Evolutionary conservation across 2,113 vertebrate genomes (phyloP).

Genomic region (Cygnus buccinator): DNA sequence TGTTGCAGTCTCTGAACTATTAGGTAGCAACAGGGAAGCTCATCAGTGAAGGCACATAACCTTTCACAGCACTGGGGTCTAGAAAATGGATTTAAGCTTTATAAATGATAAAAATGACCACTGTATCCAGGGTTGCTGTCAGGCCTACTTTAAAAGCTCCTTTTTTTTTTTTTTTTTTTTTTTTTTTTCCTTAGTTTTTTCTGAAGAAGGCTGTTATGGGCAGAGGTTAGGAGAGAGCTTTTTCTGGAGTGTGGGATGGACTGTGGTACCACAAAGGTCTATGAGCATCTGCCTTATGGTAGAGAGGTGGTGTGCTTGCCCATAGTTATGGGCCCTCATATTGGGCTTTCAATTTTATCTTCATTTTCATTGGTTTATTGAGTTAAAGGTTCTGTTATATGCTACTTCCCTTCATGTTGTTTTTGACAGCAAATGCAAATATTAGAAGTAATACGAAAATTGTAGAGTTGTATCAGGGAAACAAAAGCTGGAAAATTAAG

Average conservation of each 20-base stretch:
- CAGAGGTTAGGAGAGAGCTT: not conserved
- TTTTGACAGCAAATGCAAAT: not conserved
- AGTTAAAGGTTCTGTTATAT: not conserved
- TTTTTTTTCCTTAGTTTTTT: not conserved
- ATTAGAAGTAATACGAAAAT: not conserved
- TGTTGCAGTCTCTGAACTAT: not conserved
- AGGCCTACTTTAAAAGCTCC: not conserved
- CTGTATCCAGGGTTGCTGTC: not conserved
- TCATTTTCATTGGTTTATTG: not conserved
- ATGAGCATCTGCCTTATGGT: not conserved
- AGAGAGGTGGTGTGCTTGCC: not conserved
- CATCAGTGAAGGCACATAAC: not conserved
- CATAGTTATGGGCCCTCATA: not conserved
- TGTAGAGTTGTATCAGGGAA: not conserved
- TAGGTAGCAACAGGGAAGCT: not conserved
- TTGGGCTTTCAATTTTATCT: not conserved
- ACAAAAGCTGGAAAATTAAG: not conserved
- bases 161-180: no score
- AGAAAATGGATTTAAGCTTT: not conserved
- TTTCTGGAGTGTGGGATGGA: not conserved
- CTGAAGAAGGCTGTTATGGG: not conserved
- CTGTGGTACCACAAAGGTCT: not conserved
- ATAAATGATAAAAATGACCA: not conserved
- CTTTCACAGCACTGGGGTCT: rapidly evolving
- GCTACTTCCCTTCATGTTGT: not conserved